Evolutionary conservation across 2,888 invertebrate species (phyloP).

Genomic region (Nomada ferruginata): DNA sequence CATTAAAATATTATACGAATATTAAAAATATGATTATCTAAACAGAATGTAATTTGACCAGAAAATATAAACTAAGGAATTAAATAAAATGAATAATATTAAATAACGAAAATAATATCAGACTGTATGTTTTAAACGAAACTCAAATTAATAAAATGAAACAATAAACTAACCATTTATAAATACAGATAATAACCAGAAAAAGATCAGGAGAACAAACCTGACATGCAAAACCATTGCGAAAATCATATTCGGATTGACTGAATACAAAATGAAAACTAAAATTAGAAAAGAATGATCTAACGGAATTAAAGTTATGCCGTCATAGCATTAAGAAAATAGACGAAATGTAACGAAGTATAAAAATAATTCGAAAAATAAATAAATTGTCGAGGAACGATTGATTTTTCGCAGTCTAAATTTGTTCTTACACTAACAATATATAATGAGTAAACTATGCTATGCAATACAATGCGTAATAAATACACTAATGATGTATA

Average conservation of each 20-base stretch:
- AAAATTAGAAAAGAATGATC: conserved; percentile 8
- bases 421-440: conserved; percentile 52
- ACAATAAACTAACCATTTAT: conserved; percentile 3
- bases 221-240: background rate
- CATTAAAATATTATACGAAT: conserved; percentile 7
- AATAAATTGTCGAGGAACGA: conserved; percentile 53
- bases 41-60: conserved; percentile 1
- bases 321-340: conserved; percentile 8
- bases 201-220: background rate
- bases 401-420: conserved; percentile 49
- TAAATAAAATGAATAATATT: conserved; percentile 9
- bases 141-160: background rate
- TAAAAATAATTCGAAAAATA: conserved; percentile 30
- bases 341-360: conserved; percentile 10
- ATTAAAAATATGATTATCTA: conserved; percentile 9
- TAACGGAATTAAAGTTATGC: conserved; percentile 12
- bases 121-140: background rate
- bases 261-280: background rate
- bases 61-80: conserved; percentile 3
- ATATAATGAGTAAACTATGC: conserved; percentile 55
- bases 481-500: conserved; percentile 57
- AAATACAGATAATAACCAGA: conserved; percentile 28
- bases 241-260: background rate
- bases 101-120: background rate
- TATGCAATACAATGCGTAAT: conserved; percentile 53